phyloP scores from a whole-genome alignment of 2,797 vertebrate genomes.

The Neosalanx taihuensis region DNA sequence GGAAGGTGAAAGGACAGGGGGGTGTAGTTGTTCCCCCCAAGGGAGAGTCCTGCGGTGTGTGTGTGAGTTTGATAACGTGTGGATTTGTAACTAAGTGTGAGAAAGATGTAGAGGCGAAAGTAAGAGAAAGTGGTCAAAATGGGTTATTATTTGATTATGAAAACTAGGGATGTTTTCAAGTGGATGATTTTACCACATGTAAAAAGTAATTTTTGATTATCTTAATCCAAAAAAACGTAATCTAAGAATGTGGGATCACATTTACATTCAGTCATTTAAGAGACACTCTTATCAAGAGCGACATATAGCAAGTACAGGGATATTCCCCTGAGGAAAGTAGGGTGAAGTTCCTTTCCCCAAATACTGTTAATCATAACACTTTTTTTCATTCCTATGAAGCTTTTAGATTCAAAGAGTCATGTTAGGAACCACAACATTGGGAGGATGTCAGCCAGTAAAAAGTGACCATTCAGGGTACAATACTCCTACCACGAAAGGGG shows the following conservation, averaged over 20 bases:
- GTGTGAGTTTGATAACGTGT: neutral
- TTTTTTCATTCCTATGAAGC: constrained; percentile 35
- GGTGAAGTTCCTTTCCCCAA: constrained; percentile 41
- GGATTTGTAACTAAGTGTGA: neutral
- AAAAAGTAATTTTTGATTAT: neutral
- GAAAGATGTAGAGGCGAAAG: neutral
- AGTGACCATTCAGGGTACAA: constrained; percentile 29
- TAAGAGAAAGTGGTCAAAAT: neutral
- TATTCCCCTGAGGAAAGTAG: too few species aligned
- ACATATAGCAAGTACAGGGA: too few species aligned
- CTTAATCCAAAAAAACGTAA: neutral
- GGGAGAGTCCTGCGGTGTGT: neutral
- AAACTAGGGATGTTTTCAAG: neutral
- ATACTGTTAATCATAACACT: constrained; percentile 37
- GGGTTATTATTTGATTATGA: neutral
- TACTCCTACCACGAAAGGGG: constrained; percentile 39
- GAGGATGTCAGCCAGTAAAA: constrained; percentile 45
- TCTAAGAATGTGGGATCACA: neutral
- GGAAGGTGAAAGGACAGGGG: neutral
- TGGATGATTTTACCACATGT: neutral
- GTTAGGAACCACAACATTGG: constrained; percentile 48
- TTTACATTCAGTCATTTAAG: neutral
- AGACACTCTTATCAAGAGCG: too few species aligned
- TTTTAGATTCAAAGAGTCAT: constrained; percentile 36
- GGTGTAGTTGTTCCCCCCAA: neutral